Base-by-base conservation (phyloP, 2,888 invertebrate species). In the Monochamus alternatus region DNA sequence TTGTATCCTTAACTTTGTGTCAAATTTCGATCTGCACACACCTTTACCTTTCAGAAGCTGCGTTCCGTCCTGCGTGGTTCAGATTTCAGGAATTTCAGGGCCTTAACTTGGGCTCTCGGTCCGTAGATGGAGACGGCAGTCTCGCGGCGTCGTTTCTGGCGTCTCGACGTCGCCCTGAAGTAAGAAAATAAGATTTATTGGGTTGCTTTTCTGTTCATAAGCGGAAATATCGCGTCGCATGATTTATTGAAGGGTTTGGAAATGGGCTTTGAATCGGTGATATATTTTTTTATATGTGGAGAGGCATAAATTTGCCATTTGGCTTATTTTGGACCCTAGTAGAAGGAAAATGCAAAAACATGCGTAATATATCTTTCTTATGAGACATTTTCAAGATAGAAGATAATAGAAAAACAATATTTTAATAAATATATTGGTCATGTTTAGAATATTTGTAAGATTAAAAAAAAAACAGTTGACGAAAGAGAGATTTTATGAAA, bases 111-210 rank as follows among this genome's bases (percentile, higher is more conserved):
- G 75, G 78, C 74, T 81, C 81, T 84, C 80, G 75, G 78, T 80
- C 77, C 74, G 74, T 79, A 84, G 84, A 84, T 83, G 84, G 84
- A 81, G 81, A 73, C 81, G 78, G 76, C 76, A 78, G 81, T 82
- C 71, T 75, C 75, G 80, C 32, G 81, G 83, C 82, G 78, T 85
- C 81, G 79, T 80, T 84, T 81, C 81, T 82, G 80, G 79, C 84
- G 85, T 78, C 84, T 81, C 81, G 80, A 81, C 81, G 80, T 81
- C 85, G 84, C 83, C 84, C 63, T 79, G 81, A 85, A 84, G 81
- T 85, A 86, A 86, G 86, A 86, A 86, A 85, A 81, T 71, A 65
- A 84, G 82, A 86, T 87, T 86, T 87, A 85, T 82, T 22, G 76
- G 64, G 66, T 30, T 68, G 78, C 81, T 81, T 82, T 83, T 82